Evolutionary conservation across 2,888 invertebrate species (phyloP), one percentile per base, ranked within the genome.

Genomic region (Hylaea fasciaria): DNA sequence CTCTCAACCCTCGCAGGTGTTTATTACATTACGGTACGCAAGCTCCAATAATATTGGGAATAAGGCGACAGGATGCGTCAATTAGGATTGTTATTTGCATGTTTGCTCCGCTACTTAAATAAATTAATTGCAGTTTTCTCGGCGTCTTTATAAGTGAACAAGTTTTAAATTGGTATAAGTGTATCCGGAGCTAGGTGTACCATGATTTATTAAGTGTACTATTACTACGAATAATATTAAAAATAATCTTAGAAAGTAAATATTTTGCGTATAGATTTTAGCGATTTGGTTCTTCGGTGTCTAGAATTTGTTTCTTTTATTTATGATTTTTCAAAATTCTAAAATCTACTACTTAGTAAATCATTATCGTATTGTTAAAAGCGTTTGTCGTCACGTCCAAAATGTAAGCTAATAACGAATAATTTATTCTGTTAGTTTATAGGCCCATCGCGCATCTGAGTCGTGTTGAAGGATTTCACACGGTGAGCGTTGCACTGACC

Each of bases 401-500:
- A 32, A 9, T 8, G 3, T 4, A 32, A 32, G 32, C n/a, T 3
- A 3, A 40, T 67, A 68, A 70, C 35, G 53, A 66, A 71, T 78
- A 72, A 78, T 77, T 69, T 76, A 76, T 78, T 76, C 70, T 64
- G 69, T 70, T 72, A 67, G 61, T 69, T 72, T 71, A 77, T 77
- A 72, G 73, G 78, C 69, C 68, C 71, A 73, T 79, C 73, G 68
- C 64, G 62, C 66, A 69, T 76, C 57, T 66, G 67, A 74, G 74
- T 76, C 71, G 74, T 69, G 68, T 78, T 76, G 76, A 72, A 70
- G 71, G 72, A 81, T 86, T 90, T 89, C 90, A 90, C 89, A 88
- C 89, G 89, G 86, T 84, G 82, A 80, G 76, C 74, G 71, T 69
- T 75, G 78, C 79, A 76, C 84, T 89, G 91, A 89, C 88, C 90